Evolutionary conservation across 2,113 vertebrate genomes (phyloP).

Genomic region (Argyrosomus japonicus): DNA sequence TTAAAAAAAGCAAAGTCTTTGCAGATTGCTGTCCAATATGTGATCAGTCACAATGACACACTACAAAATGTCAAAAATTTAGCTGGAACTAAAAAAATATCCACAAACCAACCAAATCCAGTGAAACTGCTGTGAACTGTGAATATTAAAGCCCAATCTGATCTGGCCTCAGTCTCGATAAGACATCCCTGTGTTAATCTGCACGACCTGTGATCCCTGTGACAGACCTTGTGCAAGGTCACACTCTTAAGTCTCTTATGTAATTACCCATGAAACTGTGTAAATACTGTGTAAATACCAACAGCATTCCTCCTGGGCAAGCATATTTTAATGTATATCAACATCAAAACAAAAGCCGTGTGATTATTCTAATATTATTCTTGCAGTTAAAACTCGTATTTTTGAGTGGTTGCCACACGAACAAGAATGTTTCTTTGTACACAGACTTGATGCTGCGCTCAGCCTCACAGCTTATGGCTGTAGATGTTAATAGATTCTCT

Average conservation of each 20-base stretch:
- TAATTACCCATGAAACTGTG: constrained; percentile 51
- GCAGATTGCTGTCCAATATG: neutral
- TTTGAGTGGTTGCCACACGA: constrained; percentile 26
- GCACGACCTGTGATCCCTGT: constrained; percentile 55
- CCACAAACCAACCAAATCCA: neutral
- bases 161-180: constrained; percentile 32
- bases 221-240: constrained; percentile 44
- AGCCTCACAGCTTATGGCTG: constrained; percentile 46
- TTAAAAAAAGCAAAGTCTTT: neutral
- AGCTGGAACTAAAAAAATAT: neutral
- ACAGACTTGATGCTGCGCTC: constrained; percentile 37
- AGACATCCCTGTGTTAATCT: constrained; percentile 59
- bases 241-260: constrained; percentile 58
- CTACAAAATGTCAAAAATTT: neutral
- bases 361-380: constrained; percentile 31
- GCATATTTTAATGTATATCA: neutral
- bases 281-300: neutral
- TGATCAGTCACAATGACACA: neutral
- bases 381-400: neutral
- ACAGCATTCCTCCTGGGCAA: neutral
- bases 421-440: constrained; percentile 13
- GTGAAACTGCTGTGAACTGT: constrained; percentile 24
- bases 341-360: constrained; percentile 28
- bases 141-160: constrained; percentile 15
- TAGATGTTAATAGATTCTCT: constrained; percentile 64